phyloP scores from a whole-genome alignment of 2,113 vertebrate species.

The Perca flavescens region DNA sequence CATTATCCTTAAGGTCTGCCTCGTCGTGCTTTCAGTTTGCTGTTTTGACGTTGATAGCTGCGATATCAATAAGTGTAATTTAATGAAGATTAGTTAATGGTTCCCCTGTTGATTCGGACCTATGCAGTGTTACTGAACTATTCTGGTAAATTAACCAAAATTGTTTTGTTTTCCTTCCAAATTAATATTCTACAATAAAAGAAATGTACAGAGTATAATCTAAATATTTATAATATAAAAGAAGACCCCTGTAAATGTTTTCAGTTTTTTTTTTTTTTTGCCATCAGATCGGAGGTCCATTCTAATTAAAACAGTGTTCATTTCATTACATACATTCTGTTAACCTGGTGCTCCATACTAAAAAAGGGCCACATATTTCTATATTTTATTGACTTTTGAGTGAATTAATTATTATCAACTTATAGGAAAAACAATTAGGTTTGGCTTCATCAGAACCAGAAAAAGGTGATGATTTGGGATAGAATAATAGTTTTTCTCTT shows the following conservation, averaged over 20 bases:
- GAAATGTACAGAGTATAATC: neutral
- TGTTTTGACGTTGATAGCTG: slow-evolving; percentile 47
- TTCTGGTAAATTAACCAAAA: too few relatives aligned
- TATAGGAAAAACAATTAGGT: neutral
- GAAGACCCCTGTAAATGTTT: neutral
- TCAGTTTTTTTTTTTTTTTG: neutral
- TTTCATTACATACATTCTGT: neutral
- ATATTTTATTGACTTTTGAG: neutral
- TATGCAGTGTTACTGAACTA: neutral
- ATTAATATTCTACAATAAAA: too few relatives aligned
- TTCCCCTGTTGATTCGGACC: neutral
- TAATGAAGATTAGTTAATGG: slow-evolving; percentile 9
- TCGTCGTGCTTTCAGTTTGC: slow-evolving; percentile 39
- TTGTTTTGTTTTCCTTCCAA: neutral
- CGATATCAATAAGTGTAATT: slow-evolving; percentile 19
- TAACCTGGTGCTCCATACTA: neutral
- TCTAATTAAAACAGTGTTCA: neutral
- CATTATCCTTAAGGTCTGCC: slow-evolving; percentile 51
- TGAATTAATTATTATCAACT: neutral
- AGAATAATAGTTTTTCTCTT: neutral
- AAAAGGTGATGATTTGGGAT: neutral
- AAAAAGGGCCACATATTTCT: neutral
- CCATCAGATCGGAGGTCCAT: neutral
- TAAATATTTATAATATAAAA: neutral
- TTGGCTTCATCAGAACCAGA: neutral